phyloP scores from a whole-genome alignment of 1,140 invertebrate species.

The Drosophila repletoides region DNA sequence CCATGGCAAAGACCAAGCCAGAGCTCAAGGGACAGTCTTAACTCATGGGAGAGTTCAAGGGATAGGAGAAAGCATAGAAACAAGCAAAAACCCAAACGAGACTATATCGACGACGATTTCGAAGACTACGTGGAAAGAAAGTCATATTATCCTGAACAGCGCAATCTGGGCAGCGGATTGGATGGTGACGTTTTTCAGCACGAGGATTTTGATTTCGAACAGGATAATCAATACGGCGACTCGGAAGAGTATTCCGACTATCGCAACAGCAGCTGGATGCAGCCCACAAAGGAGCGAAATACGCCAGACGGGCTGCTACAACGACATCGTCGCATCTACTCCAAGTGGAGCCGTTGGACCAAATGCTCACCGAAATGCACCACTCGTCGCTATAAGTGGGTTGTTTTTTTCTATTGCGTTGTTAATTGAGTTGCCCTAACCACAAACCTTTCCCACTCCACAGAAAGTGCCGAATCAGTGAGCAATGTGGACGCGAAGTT shows the following conservation, averaged over 20 bases:
- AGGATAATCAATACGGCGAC: conserved; percentile 32
- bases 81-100: conserved; percentile 9
- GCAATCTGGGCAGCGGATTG: conserved; percentile 33
- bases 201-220: conserved; percentile 71
- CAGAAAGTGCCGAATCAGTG: conserved; percentile 89
- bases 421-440: not conserved
- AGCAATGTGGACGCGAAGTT: conserved; percentile 88
- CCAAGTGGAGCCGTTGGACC: conserved; percentile 83
- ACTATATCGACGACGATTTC: conserved; percentile 57
- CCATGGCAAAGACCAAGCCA: not conserved
- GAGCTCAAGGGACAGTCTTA: not conserved
- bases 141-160: conserved; percentile 8
- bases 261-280: conserved; percentile 35
- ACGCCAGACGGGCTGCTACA: conserved; percentile 50
- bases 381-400: conserved; percentile 82
- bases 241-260: conserved; percentile 54
- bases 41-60: not conserved
- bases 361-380: conserved; percentile 82
- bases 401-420: not conserved
- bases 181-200: conserved; percentile 75
- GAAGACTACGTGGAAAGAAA: conserved; percentile 50
- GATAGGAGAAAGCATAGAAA: conserved; percentile 1
- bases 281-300: conserved; percentile 44
- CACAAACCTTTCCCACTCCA: not conserved
- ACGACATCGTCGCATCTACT: conserved; percentile 61